Evolutionary conservation across 1,140 invertebrate species (phyloP), one percentile per base, ranked within the genome.

Genomic region (Olivierus martensii): DNA sequence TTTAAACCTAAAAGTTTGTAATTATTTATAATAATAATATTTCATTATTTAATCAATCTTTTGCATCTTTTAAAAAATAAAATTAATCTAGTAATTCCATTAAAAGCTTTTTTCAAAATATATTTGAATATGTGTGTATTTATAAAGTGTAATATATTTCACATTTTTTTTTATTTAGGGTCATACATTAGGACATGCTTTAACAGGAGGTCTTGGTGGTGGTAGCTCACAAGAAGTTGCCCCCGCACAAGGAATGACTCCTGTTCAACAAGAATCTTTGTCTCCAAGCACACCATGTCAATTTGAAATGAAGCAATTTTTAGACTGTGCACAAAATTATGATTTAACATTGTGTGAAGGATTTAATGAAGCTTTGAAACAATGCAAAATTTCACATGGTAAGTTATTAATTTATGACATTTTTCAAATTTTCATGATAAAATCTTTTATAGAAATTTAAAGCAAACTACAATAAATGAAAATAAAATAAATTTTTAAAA

Each of bases 361-460:
- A 43, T 94, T 94, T 69, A 93, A 92, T 67, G 87, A 93, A 70
- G 88, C 86, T 51, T 73, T 94, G 55, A 81, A 87, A 60, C 86
- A 92, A 67, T 94, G 90, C 82, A 67, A 66, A 52, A 35, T 38
- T 37, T 46, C 52, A 41, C 49, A 59, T 54, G 56, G 56, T 47
- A 46, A 55, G 42, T 41, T 21, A 1, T 36, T 17, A 6, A 45
- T 22, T 1, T 5, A 15, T 17, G 7, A 43, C 4, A 18, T 43
- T 43, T 17, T 9, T 43, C 9, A 28, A 28, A 28, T 28, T 4
- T 28, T 28, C 28, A 28, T 28, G n/a, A n/a, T n/a, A n/a, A n/a
- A n/a, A n/a, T n/a, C n/a, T n/a, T n/a, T n/a, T n/a, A n/a, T n/a
- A n/a, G n/a, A n/a, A n/a, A n/a, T n/a, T n/a, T n/a, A n/a, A n/a